phyloP scores from a whole-genome alignment of 1,140 invertebrate species.

The Diorhabda carinulata region DNA sequence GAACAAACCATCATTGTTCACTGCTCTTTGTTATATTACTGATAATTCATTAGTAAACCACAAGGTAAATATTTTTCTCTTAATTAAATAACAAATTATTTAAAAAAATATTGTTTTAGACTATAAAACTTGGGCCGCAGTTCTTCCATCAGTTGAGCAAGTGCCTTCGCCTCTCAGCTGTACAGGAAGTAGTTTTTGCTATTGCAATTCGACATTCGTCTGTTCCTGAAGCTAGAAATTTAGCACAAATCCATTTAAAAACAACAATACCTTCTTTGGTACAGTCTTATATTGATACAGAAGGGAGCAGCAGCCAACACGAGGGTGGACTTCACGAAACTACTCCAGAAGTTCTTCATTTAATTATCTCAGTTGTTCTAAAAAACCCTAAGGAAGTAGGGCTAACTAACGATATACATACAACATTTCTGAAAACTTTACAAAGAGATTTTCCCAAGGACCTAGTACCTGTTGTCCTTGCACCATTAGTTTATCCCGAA shows the following conservation, averaged over 20 bases:
- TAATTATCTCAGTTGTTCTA: constrained; percentile 65
- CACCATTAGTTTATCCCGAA: constrained; percentile 79
- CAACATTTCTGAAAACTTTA: constrained; percentile 75
- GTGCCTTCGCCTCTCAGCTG: constrained; percentile 74
- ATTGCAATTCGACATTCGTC: constrained; percentile 77
- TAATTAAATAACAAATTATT: background rate
- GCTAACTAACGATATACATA: constrained; percentile 66
- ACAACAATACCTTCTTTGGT: constrained; percentile 81
- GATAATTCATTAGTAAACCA: constrained; percentile 63
- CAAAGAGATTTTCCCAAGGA: constrained; percentile 83
- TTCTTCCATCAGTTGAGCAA: constrained; percentile 79
- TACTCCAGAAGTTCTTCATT: constrained; percentile 81
- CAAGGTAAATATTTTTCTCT: constrained; percentile 50
- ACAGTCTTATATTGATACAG: constrained; percentile 76
- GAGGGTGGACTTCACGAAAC: constrained; percentile 84
- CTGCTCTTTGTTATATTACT: constrained; percentile 74
- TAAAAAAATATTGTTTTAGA: constrained; percentile 50
- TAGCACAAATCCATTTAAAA: constrained; percentile 73
- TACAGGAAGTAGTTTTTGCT: constrained; percentile 86
- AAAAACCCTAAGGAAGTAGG: constrained; percentile 57
- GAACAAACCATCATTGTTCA: constrained; percentile 69
- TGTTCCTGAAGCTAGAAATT: constrained; percentile 66
- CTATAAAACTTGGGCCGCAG: constrained; percentile 68
- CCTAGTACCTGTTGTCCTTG: constrained; percentile 80
- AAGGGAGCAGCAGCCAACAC: constrained; percentile 62